Evolutionary conservation across 2,797 vertebrate species (phyloP).

Genomic region (Mus spretus): DNA sequence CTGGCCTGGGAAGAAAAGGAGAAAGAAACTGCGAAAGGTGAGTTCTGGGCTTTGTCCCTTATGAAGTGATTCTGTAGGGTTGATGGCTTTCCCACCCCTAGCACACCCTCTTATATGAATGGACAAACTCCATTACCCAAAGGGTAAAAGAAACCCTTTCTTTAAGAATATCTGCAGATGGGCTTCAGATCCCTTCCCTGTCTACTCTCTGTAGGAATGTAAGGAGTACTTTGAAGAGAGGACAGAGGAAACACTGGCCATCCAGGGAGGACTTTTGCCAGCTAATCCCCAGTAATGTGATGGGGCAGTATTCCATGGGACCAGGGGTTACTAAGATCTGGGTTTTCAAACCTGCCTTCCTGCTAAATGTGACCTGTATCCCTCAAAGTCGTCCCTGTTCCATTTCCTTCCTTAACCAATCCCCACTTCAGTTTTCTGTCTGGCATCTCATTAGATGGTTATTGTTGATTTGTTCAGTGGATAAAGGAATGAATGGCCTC

Average conservation of each 20-base stretch:
- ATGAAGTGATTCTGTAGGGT: not conserved
- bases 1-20: not conserved
- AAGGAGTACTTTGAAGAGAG: conserved; percentile 10
- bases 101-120: not conserved
- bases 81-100: not conserved
- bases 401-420: conserved; percentile 27
- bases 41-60: conserved; percentile 35
- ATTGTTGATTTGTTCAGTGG: not conserved
- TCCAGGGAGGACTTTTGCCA: not conserved
- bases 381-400: not conserved
- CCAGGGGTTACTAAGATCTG: not conserved
- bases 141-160: not conserved
- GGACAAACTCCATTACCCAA: not conserved
- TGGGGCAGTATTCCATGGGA: not conserved
- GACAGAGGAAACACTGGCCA: conserved; percentile 35
- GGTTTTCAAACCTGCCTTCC: not conserved
- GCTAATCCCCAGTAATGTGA: not conserved
- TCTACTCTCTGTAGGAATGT: not conserved
- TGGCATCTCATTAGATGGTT: not conserved
- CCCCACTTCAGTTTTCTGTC: not conserved
- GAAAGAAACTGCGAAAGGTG: conserved; percentile 8
- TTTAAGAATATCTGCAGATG: conserved; percentile 2
- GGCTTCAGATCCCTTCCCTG: not conserved
- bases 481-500: conserved; percentile 14
- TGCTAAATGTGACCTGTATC: not conserved